These are phyloP conservation scores for Acleris sparsana DNA, from an alignment of 2,888 invertebrate species.

Conservation along the genomic window DNA sequence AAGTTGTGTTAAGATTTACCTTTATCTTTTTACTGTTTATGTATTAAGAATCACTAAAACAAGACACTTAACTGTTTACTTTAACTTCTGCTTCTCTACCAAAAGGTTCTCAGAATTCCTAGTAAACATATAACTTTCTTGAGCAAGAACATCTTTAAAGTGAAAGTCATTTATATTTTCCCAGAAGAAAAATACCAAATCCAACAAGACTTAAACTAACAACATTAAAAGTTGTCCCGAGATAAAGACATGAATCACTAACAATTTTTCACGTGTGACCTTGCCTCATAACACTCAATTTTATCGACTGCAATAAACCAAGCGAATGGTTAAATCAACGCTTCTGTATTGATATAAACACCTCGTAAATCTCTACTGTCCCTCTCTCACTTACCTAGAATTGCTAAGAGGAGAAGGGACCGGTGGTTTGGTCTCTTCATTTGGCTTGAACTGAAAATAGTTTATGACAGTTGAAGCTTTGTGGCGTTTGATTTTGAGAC, in stretches of 20 bases:
- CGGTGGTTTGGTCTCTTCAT: conserved; percentile 61
- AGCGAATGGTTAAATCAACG: conserved; percentile 83
- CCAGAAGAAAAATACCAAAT: neutral
- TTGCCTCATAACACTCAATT: conserved; percentile 83
- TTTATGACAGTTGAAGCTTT: conserved; percentile 71
- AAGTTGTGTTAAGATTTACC: too few species aligned
- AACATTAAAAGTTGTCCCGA: conserved; percentile 54
- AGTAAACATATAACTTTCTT: too few species aligned
- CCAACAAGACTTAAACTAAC: conserved; percentile 35
- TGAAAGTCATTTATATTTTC: neutral
- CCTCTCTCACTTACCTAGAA: conserved; percentile 48
- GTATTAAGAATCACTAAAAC: too few species aligned
- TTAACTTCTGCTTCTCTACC: too few species aligned
- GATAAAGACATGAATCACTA: conserved; percentile 78
- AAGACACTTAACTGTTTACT: too few species aligned
- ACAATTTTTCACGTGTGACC: conserved; percentile 78
- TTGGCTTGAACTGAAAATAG: conserved; percentile 77
- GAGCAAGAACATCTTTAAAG: too few species aligned
- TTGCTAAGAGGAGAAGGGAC: conserved; percentile 51
- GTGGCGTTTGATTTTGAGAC: conserved; percentile 48
- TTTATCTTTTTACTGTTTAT: too few species aligned
- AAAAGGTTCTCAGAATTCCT: too few species aligned
- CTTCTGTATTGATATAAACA: conserved; percentile 80
- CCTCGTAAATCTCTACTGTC: conserved; percentile 73
- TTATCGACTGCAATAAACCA: conserved; percentile 83